These are phyloP conservation scores for Apodemus speciosus DNA, from an alignment of 2,113 vertebrate species.

Conservation along the genomic window DNA sequence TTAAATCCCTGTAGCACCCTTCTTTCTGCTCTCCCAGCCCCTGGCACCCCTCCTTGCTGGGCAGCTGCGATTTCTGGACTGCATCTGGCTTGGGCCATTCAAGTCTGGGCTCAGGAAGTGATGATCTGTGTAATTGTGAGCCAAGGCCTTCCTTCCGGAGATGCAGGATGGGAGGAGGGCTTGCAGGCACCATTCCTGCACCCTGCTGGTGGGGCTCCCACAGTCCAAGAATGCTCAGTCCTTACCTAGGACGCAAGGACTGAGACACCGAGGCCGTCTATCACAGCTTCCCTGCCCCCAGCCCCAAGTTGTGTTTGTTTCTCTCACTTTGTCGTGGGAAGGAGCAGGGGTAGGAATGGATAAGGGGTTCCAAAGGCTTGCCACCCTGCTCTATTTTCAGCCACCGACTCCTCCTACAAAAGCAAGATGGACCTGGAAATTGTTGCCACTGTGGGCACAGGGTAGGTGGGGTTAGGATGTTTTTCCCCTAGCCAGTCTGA, in stretches of 20 bases:
- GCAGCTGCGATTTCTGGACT: neutral
- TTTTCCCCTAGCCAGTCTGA: neutral
- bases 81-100: neutral
- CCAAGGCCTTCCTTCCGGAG: neutral
- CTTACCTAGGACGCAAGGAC: neutral
- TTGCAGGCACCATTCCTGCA: neutral
- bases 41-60: fast-evolving
- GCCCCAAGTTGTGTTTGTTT: fast-evolving
- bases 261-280: fast-evolving
- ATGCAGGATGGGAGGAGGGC: neutral
- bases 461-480: neutral
- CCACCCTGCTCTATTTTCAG: neutral
- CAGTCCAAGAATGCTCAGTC: neutral
- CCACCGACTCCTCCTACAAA: neutral
- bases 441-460: no score
- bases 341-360: no score
- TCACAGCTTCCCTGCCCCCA: neutral
- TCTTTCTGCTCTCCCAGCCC: neutral
- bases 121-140: neutral
- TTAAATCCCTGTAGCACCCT: neutral
- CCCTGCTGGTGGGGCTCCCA: neutral
- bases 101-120: neutral
- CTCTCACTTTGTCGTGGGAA: neutral
- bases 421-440: neutral
- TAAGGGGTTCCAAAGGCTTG: neutral